Conservation (phyloP, 2,797 vertebrate species). For the Karalla daura region DNA sequence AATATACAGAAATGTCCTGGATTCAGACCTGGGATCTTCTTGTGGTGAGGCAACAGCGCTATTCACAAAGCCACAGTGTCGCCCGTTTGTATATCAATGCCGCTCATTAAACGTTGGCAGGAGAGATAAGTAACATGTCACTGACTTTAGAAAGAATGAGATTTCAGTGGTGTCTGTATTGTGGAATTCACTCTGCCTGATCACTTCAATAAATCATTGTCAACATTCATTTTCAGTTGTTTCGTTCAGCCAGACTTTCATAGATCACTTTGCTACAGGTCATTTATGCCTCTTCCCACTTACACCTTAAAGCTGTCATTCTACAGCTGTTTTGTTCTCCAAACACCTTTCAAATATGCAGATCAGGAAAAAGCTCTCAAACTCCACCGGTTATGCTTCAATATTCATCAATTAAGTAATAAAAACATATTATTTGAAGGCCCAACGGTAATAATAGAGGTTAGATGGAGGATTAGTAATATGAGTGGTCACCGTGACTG, state of each 20-base stretch:
- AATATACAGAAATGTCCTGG: no score
- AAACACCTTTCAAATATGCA: neutral
- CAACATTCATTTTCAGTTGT: neutral
- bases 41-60: no score
- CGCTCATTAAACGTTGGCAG: neutral
- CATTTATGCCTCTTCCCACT: neutral
- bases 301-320: neutral
- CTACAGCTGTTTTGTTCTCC: neutral
- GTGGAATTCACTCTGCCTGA: neutral
- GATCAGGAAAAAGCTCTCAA: neutral
- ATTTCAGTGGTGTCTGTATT: neutral
- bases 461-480: neutral
- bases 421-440: neutral
- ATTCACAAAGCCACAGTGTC: no score
- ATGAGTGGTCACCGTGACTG: no score
- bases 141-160: neutral
- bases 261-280: no score
- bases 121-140: neutral
- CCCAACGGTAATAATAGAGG: neutral
- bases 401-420: neutral
- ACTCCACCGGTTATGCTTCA: neutral
- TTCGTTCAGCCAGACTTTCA: no score
- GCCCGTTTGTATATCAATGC: no score
- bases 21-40: no score
- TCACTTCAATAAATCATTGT: neutral